Evolutionary conservation across 2,113 vertebrate species (phyloP), one percentile per base, ranked within the genome.

Genomic region (Trochalopteron elliotii): DNA sequence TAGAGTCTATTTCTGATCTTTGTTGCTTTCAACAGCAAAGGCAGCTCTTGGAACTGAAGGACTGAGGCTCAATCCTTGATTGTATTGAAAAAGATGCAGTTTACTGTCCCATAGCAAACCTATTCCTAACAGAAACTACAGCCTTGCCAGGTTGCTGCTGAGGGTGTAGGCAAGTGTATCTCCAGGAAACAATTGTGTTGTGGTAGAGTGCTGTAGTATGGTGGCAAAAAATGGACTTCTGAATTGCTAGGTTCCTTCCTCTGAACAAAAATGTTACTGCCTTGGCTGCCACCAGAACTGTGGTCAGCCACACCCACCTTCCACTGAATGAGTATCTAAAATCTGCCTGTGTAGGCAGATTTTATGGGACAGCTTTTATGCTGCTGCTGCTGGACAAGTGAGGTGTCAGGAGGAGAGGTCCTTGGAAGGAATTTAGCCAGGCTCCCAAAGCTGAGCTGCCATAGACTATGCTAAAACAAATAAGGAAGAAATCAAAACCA

Each of bases 1-100:
- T 27, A 44, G 63, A 94, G 63, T 79, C 76, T 93, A 61, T 90
- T 92, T 93, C 83, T 69, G 53, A 72, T 91, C 75, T 95, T 92
- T 90, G 65, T 71, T 91, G 57, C 53, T 68, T 91, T 94, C 92
- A 93, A 39, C 47, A 82, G 84, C 52, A 71, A 82, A 87, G 45
- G 78, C 81, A 87, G 72, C 65, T 89, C 39, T 90, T 85, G 70
- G 57, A 82, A 67, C 30, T 40, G 71, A 69, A 85, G 37, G 61
- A 39, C 52, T 78, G 39, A 77, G 39, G 25, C 56, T 93, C 75
- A 37, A 13, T 63, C 63, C 45, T 49, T 50, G 28, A 17, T 59
- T 77, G 42, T 47, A 39, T 4, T 69, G 78, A 76, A 94, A 89
- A 77, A 76, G 40, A 79, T 68, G 61, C 14, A 45, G 63, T 79